These are phyloP conservation scores for Brachyistius frenatus DNA, from an alignment of 2,113 vertebrate species.

Conservation along the genomic window DNA sequence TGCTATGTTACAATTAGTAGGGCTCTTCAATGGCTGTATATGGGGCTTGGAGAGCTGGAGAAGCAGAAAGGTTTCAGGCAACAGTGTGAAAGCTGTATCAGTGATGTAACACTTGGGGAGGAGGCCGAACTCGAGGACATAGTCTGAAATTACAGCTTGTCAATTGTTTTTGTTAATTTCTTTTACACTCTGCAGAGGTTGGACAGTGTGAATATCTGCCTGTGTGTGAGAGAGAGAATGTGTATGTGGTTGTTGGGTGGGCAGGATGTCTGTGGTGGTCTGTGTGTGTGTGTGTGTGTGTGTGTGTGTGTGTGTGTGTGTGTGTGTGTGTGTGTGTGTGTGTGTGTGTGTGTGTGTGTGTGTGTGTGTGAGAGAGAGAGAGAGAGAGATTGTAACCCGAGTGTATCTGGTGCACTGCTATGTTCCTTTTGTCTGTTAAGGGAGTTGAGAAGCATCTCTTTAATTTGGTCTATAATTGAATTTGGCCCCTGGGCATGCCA, in stretches of 20 bases:
- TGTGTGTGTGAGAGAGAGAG: no score
- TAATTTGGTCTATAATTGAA: constrained; percentile 79
- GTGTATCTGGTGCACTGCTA: constrained; percentile 30
- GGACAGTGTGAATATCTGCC: constrained; percentile 6
- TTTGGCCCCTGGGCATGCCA: constrained; percentile 71
- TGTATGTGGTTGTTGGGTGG: neutral
- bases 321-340: neutral
- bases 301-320: constrained; percentile 22
- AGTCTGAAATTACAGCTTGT: constrained; percentile 32
- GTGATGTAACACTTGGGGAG: constrained; percentile 5
- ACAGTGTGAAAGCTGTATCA: constrained; percentile 17
- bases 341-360: constrained; percentile 22
- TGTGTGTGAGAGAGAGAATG: constrained; percentile 13
- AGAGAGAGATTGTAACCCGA: constrained; percentile 9
- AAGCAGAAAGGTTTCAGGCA: constrained; percentile 36
- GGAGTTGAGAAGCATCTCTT: constrained; percentile 70
- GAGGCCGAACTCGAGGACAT: neutral
- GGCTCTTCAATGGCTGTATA: constrained; percentile 54
- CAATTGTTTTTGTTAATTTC: constrained; percentile 20
- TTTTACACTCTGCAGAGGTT: constrained; percentile 12
- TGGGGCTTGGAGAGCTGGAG: constrained; percentile 32
- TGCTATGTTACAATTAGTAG: constrained; percentile 47
- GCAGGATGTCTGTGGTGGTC: constrained; percentile 1
- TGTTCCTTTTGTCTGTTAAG: constrained; percentile 59
- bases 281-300: constrained; percentile 26